These are phyloP conservation scores for Oscheius sp. DNA, from an alignment of 1,140 invertebrate genomes.

Conservation along the genomic window DNA sequence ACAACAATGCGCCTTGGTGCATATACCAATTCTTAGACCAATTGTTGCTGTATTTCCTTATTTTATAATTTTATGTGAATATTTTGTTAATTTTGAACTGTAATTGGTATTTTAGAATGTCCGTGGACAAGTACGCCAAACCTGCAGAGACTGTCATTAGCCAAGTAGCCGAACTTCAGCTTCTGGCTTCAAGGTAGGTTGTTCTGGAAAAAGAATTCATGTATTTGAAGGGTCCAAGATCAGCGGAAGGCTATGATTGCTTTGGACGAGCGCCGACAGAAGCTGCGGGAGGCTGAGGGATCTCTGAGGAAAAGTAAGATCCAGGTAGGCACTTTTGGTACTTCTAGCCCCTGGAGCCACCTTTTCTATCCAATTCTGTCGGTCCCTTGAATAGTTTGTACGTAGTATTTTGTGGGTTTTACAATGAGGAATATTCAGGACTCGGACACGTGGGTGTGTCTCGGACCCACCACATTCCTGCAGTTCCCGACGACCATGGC, in stretches of 20 bases:
- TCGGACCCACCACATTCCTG: neutral
- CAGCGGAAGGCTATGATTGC: neutral
- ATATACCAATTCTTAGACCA: no score
- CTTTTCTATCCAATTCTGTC: neutral
- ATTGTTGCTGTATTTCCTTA: no score
- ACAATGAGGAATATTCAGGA: neutral
- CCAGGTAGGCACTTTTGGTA: neutral
- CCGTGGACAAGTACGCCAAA: neutral
- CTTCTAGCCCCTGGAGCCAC: neutral
- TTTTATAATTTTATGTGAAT: no score
- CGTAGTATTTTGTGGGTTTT: neutral
- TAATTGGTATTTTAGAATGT: no score
- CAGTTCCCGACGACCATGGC: neutral
- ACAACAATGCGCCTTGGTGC: no score
- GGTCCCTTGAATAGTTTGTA: neutral
- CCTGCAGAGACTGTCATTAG: neutral
- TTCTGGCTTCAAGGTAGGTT: neutral
- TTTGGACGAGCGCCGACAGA: conserved; percentile 6
- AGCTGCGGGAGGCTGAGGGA: neutral
- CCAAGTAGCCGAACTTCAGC: neutral
- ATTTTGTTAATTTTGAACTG: no score
- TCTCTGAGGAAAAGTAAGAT: neutral
- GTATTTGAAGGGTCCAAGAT: conserved; percentile 1
- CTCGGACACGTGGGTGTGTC: neutral
- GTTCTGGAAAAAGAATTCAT: neutral